Conservation (phyloP, 2,797 vertebrate genomes). For the Delichon dasypus region DNA sequence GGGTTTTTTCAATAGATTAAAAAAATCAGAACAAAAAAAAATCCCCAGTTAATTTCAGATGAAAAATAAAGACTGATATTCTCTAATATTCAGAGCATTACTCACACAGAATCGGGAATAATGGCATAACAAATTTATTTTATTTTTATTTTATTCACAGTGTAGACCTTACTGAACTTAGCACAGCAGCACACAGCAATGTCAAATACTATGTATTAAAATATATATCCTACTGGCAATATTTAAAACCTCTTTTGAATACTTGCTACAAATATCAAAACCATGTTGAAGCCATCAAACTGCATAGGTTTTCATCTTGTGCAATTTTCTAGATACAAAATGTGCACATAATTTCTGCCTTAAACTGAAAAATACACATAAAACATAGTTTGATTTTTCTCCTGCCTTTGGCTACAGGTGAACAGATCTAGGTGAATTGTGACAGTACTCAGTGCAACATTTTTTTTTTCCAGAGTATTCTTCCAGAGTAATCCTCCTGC, state of each 20-base stretch:
- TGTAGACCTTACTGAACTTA: not conserved
- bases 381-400: not conserved
- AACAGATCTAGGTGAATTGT: not conserved
- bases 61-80: not conserved
- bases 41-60: not conserved
- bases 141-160: not conserved
- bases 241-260: not conserved
- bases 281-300: not conserved
- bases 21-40: not conserved
- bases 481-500: not conserved
- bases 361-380: not conserved
- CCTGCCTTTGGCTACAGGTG: not conserved
- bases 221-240: not conserved
- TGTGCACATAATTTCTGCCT: not conserved
- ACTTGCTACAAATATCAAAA: not conserved
- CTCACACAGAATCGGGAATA: not conserved
- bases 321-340: not conserved
- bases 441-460: not conserved
- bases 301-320: not conserved
- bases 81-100: not conserved
- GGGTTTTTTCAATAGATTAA: not conserved
- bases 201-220: not conserved
- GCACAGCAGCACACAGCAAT: not conserved
- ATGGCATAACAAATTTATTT: not conserved
- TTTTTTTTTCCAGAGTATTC: not conserved